Base-by-base conservation (phyloP, 2,797 vertebrate genomes). In the Cynopterus sphinx region DNA sequence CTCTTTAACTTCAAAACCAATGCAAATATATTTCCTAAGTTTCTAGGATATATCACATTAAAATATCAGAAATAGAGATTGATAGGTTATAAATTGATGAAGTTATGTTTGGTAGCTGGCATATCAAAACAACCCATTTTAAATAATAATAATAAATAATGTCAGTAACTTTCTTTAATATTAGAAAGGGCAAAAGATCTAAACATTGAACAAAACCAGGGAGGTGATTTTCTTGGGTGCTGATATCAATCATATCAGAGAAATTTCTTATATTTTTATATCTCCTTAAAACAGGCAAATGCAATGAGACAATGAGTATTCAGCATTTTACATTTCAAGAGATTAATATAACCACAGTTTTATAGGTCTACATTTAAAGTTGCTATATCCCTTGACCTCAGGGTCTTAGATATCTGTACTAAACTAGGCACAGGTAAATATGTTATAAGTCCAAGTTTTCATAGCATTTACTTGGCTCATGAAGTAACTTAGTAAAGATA, bases 201-300 rank as follows among this genome's bases (percentile, higher is more conserved):
- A 94, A 94, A 90, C 10, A 93, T 17, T 84, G 81, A 90, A 21
- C 3, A 88, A 94, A 87, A 61, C 13, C 28, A 86, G 28, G 31
- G 8, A 87, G 22, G 16, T 68, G 7, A 75, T 68, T 95, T 94
- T 85, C n/a, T 43, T 51, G 49, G 63, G 22, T 57, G 68, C 8
- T 73, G 36, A 15, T 53, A 15, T 28, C 41, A 87, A 41, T 88
- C 16, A 78, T 26, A 78, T 22, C 41, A 78, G n/a, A 90, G 28
- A 57, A 51, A 78, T 33, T 59, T 55, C 46, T 91, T 33, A 91
- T 24, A 3, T 67, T 94, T 84, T 86, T 24, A 82, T 77, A 21
- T 70, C 5, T 96, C 12, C 39, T 67, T 26, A 53, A 92, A 6
- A 77, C 16, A 57, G 39, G 49, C 24, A 21, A 24, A 71, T 79